Evolutionary conservation across 1,140 invertebrate genomes (phyloP).

Genomic region (Drepana arcuata): DNA sequence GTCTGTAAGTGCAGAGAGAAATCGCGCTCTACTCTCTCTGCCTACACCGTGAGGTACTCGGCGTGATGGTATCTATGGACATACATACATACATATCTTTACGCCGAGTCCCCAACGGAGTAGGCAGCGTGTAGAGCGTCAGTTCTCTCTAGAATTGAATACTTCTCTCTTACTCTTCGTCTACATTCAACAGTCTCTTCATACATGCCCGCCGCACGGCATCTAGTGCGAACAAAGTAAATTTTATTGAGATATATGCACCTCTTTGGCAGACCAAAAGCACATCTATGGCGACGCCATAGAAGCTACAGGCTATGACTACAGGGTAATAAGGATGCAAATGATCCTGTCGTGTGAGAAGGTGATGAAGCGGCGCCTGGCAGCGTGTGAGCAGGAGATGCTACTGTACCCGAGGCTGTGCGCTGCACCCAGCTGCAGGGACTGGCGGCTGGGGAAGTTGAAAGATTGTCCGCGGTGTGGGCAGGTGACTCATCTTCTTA

Average conservation of each 20-base stretch:
- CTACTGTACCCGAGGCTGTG: constrained; percentile 79
- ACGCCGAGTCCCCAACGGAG: too few species aligned
- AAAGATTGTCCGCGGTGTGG: constrained; percentile 72
- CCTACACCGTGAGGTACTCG: too few species aligned
- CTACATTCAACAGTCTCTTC: too few species aligned
- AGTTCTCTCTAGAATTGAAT: too few species aligned
- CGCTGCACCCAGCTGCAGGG: constrained; percentile 59
- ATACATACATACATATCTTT: too few species aligned
- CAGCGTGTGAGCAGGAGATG: constrained; percentile 78
- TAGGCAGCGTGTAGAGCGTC: too few species aligned
- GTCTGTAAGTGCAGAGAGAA: too few species aligned
- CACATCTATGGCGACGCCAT: constrained; percentile 70
- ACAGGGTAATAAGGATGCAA: constrained; percentile 74
- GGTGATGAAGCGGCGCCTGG: constrained; percentile 71
- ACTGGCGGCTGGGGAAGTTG: constrained; percentile 62
- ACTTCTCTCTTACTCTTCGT: neutral
- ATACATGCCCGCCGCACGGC: too few species aligned
- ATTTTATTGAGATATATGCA: neutral
- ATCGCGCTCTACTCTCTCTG: too few species aligned
- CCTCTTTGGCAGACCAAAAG: constrained; percentile 44
- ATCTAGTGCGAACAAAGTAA: neutral
- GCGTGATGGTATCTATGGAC: too few species aligned
- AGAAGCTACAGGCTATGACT: constrained; percentile 72
- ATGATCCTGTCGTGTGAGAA: constrained; percentile 74
- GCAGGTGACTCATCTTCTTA: constrained; percentile 50